These are phyloP conservation scores for Schrankia costaestrigalis DNA, from an alignment of 2,888 invertebrate genomes.

Conservation along the genomic window DNA sequence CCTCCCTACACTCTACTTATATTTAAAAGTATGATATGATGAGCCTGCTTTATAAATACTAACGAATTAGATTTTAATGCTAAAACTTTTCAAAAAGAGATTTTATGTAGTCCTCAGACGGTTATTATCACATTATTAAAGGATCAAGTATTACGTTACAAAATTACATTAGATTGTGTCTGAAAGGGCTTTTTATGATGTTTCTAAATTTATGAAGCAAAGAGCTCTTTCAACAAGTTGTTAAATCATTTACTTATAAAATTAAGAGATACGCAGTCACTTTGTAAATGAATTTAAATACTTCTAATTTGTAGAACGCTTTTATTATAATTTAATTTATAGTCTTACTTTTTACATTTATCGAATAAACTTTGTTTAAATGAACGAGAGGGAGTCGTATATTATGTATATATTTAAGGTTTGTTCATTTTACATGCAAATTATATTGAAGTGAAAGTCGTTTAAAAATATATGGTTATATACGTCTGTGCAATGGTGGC, in stretches of 20 bases:
- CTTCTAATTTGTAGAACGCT: neutral
- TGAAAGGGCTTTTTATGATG: neutral
- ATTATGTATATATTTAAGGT: too few species aligned
- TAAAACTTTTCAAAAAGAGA: conserved; percentile 9
- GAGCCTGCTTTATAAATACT: conserved; percentile 25
- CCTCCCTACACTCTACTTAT: conserved; percentile 41
- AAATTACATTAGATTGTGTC: neutral
- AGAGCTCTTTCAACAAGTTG: neutral
- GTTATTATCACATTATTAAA: conserved; percentile 5
- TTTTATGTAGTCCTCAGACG: conserved; percentile 10
- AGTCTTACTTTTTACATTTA: too few species aligned
- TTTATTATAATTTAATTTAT: neutral
- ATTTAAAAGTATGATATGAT: conserved; percentile 44
- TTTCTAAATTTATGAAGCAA: neutral
- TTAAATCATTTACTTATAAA: conserved; percentile 1
- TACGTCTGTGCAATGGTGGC: too few species aligned
- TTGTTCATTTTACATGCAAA: too few species aligned
- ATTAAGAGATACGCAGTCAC: neutral
- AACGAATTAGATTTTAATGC: conserved; percentile 22
- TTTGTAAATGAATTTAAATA: neutral
- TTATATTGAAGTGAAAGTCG: too few species aligned
- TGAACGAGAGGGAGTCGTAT: too few species aligned
- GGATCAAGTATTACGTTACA: too few species aligned
- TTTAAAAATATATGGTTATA: too few species aligned
- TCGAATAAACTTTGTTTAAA: too few species aligned